Evolutionary conservation across 2,888 invertebrate species (phyloP), one percentile per base, ranked within the genome.

Genomic region (Chouioia cunea): DNA sequence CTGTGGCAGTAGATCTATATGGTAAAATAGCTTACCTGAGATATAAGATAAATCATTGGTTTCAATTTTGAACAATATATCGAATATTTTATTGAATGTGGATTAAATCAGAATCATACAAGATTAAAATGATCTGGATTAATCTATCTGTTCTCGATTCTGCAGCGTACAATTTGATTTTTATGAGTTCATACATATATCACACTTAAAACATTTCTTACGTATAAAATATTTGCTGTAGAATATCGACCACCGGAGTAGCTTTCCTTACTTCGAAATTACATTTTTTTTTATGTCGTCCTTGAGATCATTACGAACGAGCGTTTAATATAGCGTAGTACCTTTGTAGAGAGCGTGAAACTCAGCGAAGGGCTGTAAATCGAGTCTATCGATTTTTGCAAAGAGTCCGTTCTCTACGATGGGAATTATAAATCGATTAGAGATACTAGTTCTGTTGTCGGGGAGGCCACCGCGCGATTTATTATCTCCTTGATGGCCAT

Each of bases 361-460:
- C 15, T 22, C 23, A 36, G 14, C 4, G 23, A 36, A 22, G 4
- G 23, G 10, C 54, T 47, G 56, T 47, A 58, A 65, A 65, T 58
- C 52, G 65, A 58, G 44, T 65, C 58, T 58, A 43, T 2, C 20
- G 23, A 20, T 65, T 65, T 57, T 48, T 59, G 12, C 15, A 15
- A 18, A 8, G 18, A 46, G 20, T n/a, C 54, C 10, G 23, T 20
- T 58, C 12, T 36, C 36, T 6, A 36, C 64, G 22, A 64, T 53
- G 58, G 36, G 69, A 64, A 65, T 70, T 65, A 65, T 65, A 70
- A 70, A 23, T 65, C 65, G 56, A 70, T 65, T 65, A 70, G 65
- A 36, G 48, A 59, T 59, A 53, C 16, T n/a, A 48, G 20, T 46
- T 60, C 59, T 46, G 36, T 22, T 63, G 15, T 15, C 50, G 36